Evolutionary conservation across 2,113 vertebrate genomes (phyloP).

Genomic region (Python bivittatus): DNA sequence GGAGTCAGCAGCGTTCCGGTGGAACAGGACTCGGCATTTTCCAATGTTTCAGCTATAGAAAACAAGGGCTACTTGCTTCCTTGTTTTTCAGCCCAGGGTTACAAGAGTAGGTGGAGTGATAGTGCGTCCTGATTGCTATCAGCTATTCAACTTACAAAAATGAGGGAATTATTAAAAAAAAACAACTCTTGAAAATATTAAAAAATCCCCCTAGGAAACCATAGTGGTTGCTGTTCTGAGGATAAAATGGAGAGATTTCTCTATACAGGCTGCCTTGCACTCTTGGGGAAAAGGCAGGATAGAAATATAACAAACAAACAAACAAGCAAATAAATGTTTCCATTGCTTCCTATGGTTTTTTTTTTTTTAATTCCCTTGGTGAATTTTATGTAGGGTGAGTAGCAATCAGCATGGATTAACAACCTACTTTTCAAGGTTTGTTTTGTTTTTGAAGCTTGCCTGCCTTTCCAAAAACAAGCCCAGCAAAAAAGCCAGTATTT

Average conservation of each 20-base stretch:
- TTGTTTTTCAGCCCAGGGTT: not conserved
- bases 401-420: not conserved
- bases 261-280: not conserved
- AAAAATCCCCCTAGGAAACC: not conserved
- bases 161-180: not conserved
- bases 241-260: not conserved
- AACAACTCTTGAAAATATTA: not conserved
- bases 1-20: not conserved
- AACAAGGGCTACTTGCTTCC: not conserved
- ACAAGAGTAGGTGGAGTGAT: not conserved
- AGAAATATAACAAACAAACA: not conserved
- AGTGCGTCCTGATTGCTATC: not conserved
- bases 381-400: not conserved
- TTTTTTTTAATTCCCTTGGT: not conserved
- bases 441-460: not conserved
- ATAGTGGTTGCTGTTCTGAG: not conserved
- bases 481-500: not conserved
- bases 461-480: not conserved
- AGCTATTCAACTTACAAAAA: not conserved
- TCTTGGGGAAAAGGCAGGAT: not conserved
- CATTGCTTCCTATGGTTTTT: not conserved
- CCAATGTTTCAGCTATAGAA: not conserved
- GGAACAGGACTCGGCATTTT: not conserved
- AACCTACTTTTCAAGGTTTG: not conserved
- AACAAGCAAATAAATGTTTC: not conserved